Evolutionary conservation across 2,797 vertebrate species (phyloP).

Genomic region (Leptoclinus maculatus): DNA sequence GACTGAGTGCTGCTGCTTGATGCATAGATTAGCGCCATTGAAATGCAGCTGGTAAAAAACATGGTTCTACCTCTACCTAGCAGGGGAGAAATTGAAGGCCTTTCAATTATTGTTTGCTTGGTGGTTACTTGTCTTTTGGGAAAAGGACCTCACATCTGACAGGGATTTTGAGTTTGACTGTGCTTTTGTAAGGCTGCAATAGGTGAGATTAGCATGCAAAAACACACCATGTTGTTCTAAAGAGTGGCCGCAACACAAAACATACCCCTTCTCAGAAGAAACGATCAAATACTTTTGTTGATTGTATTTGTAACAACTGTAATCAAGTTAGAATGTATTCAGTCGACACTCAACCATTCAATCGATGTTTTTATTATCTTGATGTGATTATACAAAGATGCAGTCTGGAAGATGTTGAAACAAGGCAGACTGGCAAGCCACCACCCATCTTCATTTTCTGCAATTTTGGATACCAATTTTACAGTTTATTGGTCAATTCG

Average conservation of each 20-base stretch:
- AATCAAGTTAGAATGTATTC: neutral
- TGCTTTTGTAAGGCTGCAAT: neutral
- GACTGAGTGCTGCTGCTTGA: slow-evolving; percentile 63
- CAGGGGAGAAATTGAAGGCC: slow-evolving; percentile 23
- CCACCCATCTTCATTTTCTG: neutral
- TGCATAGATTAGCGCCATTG: slow-evolving; percentile 67
- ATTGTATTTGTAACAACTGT: neutral
- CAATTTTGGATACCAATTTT: neutral
- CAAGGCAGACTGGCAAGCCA: neutral
- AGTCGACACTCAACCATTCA: neutral
- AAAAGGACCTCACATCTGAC: neutral
- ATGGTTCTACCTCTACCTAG: slow-evolving; percentile 9
- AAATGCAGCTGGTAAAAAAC: slow-evolving; percentile 61
- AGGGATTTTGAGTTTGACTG: neutral
- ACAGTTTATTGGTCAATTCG: neutral
- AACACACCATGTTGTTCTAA: neutral
- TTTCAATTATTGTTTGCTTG: slow-evolving; percentile 14
- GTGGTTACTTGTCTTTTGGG: slow-evolving; percentile 6
- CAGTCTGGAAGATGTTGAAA: neutral
- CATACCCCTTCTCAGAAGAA: neutral
- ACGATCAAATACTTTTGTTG: neutral
- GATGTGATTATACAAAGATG: neutral
- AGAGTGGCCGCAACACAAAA: neutral
- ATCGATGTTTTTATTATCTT: neutral
- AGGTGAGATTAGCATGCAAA: neutral